Evolutionary conservation across 1,140 invertebrate genomes (phyloP), one percentile per base, ranked within the genome.

Genomic region (Bicyclus anynana): DNA sequence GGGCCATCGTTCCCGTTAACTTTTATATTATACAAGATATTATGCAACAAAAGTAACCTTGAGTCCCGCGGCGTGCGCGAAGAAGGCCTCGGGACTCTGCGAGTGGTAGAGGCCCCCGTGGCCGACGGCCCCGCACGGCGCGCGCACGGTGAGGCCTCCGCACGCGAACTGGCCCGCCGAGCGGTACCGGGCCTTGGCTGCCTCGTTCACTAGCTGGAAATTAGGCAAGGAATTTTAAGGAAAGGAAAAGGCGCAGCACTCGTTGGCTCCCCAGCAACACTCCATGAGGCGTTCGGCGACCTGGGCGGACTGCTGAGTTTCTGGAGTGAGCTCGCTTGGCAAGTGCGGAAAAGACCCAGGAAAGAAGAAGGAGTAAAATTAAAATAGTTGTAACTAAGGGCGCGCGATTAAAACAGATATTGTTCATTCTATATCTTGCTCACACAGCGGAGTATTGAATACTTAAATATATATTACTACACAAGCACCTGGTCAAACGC

Each of bases 401-500:
- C n/a, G n/a, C n/a, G n/a, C n/a, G n/a, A n/a, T n/a, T n/a, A n/a
- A n/a, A n/a, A n/a, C n/a, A n/a, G n/a, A n/a, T n/a, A n/a, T n/a
- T n/a, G n/a, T n/a, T n/a, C n/a, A n/a, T n/a, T n/a, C n/a, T n/a
- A n/a, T n/a, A n/a, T n/a, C n/a, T n/a, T n/a, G n/a, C n/a, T n/a
- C n/a, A n/a, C n/a, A n/a, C n/a, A n/a, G n/a, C n/a, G n/a, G n/a
- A n/a, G n/a, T n/a, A n/a, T n/a, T n/a, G n/a, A n/a, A n/a, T n/a
- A n/a, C n/a, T n/a, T n/a, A n/a, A n/a, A n/a, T n/a, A n/a, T n/a
- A n/a, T n/a, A n/a, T n/a, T n/a, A n/a, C n/a, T n/a, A n/a, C n/a
- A n/a, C n/a, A n/a, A n/a, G n/a, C n/a, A 97, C 96, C 91, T 99
- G 98, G 91, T 99, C 99, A 90, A 99, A 99, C 1, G 98, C 98